Base-by-base conservation (phyloP, 2,113 vertebrate species). In the Podarcis cretensis region DNA sequence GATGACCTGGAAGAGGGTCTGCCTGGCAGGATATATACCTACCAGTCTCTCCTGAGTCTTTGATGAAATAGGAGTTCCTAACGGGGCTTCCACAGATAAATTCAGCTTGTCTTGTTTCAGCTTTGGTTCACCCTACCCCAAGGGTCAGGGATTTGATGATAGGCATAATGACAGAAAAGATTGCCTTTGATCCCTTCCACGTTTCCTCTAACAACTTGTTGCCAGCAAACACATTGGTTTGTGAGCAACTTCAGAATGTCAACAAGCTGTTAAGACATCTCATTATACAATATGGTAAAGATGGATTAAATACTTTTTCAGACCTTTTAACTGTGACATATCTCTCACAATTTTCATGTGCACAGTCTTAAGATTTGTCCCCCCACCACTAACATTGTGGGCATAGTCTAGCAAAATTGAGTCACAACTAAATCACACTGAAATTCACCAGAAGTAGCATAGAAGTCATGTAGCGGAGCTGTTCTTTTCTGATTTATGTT, bases 401-500 rank as follows among this genome's bases (percentile, higher is more conserved):
- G 35, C 30, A 3, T 18, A 74, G 43, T 23, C 9, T 20, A 57
- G n/a, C 6, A 57, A 48, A 35, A 43, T 21, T 35, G n/a, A 30
- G 57, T 35, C n/a, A 57, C 25, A 48, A 25, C 7, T 27, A 76
- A 85, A 76, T 23, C 63, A 35, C 32, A 85, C 23, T 74, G 43
- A 48, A 73, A 59, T 84, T 35, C 32, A 57, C 20, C 10, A 25
- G 43, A 27, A 20, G 14, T n/a, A 25, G 32, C 43, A 65, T 20
- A 65, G 48, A 75, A 75, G 10, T 23, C 32, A 54, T 59, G 2
- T 59, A 18, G 12, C 20, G 10, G 37, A 63, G 32, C 30, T 25
- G 63, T 68, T 3, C 4, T 48, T 43, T 86, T 43, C 23, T 71
- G 91, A 83, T 90, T 86, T 20, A 84, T 73, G 57, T 82, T 82